Evolutionary conservation across 2,113 vertebrate genomes (phyloP), one percentile per base, ranked within the genome.

Genomic region (Acrocephalus arundinaceus): DNA sequence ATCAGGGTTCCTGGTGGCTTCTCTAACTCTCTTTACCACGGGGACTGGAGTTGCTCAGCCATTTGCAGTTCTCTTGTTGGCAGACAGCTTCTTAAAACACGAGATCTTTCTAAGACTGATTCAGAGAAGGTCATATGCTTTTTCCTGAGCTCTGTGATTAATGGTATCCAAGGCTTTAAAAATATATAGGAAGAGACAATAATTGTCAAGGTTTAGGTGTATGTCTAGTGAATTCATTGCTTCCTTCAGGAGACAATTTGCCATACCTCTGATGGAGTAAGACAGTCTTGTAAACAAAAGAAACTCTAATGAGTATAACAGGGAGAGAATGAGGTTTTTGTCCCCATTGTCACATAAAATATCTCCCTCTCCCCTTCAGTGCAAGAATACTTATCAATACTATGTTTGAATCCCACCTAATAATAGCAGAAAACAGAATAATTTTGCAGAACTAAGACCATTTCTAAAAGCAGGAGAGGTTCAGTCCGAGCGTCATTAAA

Each of bases 121-220:
- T 87, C 61, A 94, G 89, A 93, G 92, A 93, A 97, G 91, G 94
- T 96, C 93, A 93, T 90, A 94, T 45, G 82, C 91, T 97, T 96
- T 95, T 92, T 94, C 82, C 94, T 96, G 58, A 67, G 91, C 92
- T 94, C 67, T 67, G 87, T 93, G 96, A 98, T 94, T 86, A 97
- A 98, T 91, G 78, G 49, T 81, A 82, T 96, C 93, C 39, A 91
- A 97, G 87, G 78, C 71, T 95, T 92, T 93, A 93, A 94, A 96
- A 96, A 75, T 49, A 90, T 49, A 89, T 49, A 87, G 51, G 45
- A 52, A 74, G 96, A 93, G 87, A 66, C 88, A 82, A 82, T 97
- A 97, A 97, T 97, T 97, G 95, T 94, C 96, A 95, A 97, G 92
- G 93, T 94, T 97, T 97, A 98, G 94, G 54, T 89, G 62, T 90